A percentile compares a stretch with the other conserved stretches of the same genome.
Evolutionary conservation across 2,113 vertebrate genomes (phyloP).

Genomic region (Notechis scutatus): DNA sequence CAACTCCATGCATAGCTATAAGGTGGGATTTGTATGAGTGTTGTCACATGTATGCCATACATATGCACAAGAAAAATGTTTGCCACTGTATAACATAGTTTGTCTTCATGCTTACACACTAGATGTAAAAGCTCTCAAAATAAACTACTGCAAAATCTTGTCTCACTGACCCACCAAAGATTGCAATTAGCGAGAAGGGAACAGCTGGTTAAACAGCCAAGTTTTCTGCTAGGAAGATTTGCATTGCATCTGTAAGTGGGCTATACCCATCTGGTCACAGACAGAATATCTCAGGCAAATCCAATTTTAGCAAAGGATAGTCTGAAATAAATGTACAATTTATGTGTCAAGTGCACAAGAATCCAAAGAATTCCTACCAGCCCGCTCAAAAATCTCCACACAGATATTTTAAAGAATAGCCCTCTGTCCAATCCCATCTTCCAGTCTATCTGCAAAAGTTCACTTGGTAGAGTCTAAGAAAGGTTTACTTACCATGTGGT

Average conservation of each 20-base stretch:
- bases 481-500: not conserved
- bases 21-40: not conserved
- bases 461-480: not conserved
- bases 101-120: not conserved
- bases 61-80: not conserved
- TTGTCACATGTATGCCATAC: not conserved
- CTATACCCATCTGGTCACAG: not conserved
- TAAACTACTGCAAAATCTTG: not conserved
- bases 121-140: not conserved
- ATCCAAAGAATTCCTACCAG: not conserved
- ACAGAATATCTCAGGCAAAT: not conserved
- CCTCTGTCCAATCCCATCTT: not conserved
- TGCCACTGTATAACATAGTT: not conserved
- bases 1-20: not conserved
- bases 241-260: not conserved
- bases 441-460: not conserved
- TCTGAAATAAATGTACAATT: not conserved
- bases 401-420: not conserved
- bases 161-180: not conserved
- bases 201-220: not conserved
- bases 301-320: not conserved
- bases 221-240: not conserved
- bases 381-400: not conserved
- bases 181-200: not conserved
- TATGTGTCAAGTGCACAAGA: not conserved